Evolutionary conservation across 2,797 vertebrate species (phyloP).

Genomic region (Ciconia nigra): DNA sequence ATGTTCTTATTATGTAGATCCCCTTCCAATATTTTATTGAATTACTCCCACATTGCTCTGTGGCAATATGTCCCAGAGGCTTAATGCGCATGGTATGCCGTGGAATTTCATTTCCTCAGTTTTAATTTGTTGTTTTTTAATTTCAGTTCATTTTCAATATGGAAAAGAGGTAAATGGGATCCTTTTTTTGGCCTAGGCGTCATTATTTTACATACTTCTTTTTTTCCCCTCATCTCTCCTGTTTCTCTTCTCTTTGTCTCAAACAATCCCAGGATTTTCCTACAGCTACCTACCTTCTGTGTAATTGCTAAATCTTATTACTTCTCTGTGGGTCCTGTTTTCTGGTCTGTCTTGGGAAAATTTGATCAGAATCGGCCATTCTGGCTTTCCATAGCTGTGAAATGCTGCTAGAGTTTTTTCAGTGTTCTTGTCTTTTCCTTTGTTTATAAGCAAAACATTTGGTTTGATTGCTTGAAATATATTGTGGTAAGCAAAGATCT

Average conservation of each 20-base stretch:
- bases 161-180: background rate
- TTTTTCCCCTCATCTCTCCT: background rate
- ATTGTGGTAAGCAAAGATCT: background rate
- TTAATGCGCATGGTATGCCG: background rate
- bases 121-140: conserved; percentile 57
- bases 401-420: background rate
- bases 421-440: background rate
- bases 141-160: conserved; percentile 15
- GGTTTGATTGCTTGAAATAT: background rate
- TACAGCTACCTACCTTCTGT: background rate
- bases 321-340: background rate
- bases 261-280: background rate
- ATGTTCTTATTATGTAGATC: conserved; percentile 24
- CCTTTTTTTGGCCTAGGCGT: background rate
- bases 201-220: background rate
- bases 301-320: background rate
- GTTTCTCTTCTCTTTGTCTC: background rate
- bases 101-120: conserved; percentile 36
- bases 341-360: background rate
- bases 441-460: background rate
- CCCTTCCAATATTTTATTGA: conserved; percentile 28
- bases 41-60: conserved; percentile 29
- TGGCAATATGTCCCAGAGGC: conserved; percentile 21
- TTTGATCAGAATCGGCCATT: background rate
- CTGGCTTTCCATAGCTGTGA: background rate